These are phyloP conservation scores for Girardinichthys multiradiatus DNA, from an alignment of 2,113 vertebrate species.

Conservation along the genomic window DNA sequence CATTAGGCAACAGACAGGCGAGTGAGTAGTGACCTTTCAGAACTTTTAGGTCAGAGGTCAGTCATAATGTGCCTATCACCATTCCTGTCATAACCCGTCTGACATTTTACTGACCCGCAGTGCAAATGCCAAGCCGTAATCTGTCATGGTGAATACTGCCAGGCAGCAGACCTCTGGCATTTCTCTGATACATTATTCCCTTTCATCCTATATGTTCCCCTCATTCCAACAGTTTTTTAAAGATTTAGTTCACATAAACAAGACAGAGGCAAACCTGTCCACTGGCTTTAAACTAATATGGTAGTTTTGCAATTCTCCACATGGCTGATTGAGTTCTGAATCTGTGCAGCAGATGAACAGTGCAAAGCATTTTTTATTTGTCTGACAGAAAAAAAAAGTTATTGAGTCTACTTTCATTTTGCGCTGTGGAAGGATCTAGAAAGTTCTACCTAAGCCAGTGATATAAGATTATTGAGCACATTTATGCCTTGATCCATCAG, in stretches of 20 bases:
- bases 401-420: slow-evolving; percentile 63
- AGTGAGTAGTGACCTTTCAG: slow-evolving; percentile 67
- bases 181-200: slow-evolving; percentile 21
- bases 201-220: slow-evolving; percentile 28
- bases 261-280: slow-evolving; percentile 19
- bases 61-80: slow-evolving; percentile 72
- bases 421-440: slow-evolving; percentile 40
- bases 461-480: slow-evolving; percentile 59
- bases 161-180: slow-evolving; percentile 19
- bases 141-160: slow-evolving; percentile 40
- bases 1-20: slow-evolving; percentile 42
- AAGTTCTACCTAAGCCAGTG: slow-evolving; percentile 41
- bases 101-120: slow-evolving; percentile 70
- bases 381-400: slow-evolving; percentile 44
- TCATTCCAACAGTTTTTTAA: slow-evolving; percentile 26
- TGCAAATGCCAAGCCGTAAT: slow-evolving; percentile 76
- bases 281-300: slow-evolving; percentile 15
- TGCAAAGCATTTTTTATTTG: slow-evolving; percentile 27
- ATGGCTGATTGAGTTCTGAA: slow-evolving; percentile 14
- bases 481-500: slow-evolving; percentile 64
- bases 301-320: slow-evolving; percentile 16
- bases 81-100: slow-evolving; percentile 75
- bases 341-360: slow-evolving; percentile 25
- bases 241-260: slow-evolving; percentile 48
- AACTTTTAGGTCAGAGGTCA: slow-evolving; percentile 68